These are phyloP conservation scores for Pseudochirops cupreus DNA, from an alignment of 2,797 vertebrate species.

Conservation along the genomic window DNA sequence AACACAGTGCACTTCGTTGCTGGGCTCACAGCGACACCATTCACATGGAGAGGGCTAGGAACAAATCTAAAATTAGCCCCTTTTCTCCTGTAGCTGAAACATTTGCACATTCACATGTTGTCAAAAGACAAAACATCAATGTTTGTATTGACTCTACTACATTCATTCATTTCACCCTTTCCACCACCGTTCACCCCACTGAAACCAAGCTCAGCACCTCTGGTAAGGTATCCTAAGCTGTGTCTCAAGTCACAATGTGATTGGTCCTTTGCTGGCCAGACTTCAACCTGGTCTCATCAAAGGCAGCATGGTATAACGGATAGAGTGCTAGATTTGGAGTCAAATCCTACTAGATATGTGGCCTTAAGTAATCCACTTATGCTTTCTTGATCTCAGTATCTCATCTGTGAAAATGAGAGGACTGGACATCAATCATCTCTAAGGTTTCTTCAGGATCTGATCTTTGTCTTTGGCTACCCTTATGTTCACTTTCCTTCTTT, in stretches of 20 bases:
- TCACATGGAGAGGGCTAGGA: conserved; percentile 99
- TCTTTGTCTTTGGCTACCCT: background rate
- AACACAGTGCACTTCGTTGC: conserved; percentile 99
- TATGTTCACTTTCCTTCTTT: background rate
- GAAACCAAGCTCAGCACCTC: conserved; percentile 35
- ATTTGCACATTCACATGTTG: conserved; percentile 84
- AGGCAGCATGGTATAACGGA: background rate
- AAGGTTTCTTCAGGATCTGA: background rate
- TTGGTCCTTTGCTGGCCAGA: conserved; percentile 15
- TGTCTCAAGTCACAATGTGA: background rate
- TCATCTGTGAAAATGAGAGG: background rate
- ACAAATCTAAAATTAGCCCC: conserved; percentile 89
- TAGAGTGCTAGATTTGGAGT: background rate
- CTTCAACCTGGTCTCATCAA: background rate
- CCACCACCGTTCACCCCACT: conserved; percentile 42
- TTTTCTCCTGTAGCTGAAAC: conserved; percentile 84
- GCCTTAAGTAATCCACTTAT: background rate
- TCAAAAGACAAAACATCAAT: conserved; percentile 82
- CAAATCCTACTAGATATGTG: background rate
- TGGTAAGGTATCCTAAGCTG: background rate
- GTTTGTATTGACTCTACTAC: conserved; percentile 67
- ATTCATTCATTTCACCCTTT: conserved; percentile 69
- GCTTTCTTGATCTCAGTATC: background rate
- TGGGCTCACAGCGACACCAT: conserved; percentile 99
- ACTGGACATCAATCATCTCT: background rate